Base-by-base conservation (phyloP, 2,113 vertebrate species). In the Engystomops pustulosus region DNA sequence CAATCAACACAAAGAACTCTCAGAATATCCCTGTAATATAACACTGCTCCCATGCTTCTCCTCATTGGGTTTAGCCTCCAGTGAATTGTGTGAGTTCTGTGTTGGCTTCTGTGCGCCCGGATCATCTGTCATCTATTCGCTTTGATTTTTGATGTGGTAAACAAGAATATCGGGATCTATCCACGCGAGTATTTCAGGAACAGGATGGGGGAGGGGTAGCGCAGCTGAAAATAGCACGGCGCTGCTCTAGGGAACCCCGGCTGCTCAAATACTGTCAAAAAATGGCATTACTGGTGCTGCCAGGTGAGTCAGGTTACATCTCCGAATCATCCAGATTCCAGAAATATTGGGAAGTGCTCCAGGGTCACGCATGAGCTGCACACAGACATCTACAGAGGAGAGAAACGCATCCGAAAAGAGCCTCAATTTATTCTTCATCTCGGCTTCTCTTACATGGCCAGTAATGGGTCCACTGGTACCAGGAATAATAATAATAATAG, bases 281-380 rank as follows among this genome's bases (percentile, higher is more conserved):
- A 81, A 55, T 53, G 30, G 27, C 65, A 81, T 81, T 81, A 70
- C 60, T 4, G 30, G 11, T 18, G 27, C 32, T 18, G 2, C 79
- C 55, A n/a, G n/a, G n/a, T n/a, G n/a, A n/a, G 79, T 36, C 79
- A 55, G 67, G 45, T 81, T 71, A 70, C 79, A 32, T 55, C 15
- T 70, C 5, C 41, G 47, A 81, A 20, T 81, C 65, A 71, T 55
- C 15, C 20, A 27, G 14, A 47, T 67, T 70, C 79, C 65, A 70
- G 79, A 69, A 69, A 81, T 53, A 70, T 34, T 38, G 44, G 41
- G 14, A 18, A 32, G 41, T 71, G 47, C n/a, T n/a, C n/a, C 38
- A 34, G 58, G 9, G 45, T 67, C 55, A 62, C 32, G 44, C 70
- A 47, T 27, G 10, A 74, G 70, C 70, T 72, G 20, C 32, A 38